Conservation (phyloP, 2,888 invertebrate genomes). For the Brachyptera risi region DNA sequence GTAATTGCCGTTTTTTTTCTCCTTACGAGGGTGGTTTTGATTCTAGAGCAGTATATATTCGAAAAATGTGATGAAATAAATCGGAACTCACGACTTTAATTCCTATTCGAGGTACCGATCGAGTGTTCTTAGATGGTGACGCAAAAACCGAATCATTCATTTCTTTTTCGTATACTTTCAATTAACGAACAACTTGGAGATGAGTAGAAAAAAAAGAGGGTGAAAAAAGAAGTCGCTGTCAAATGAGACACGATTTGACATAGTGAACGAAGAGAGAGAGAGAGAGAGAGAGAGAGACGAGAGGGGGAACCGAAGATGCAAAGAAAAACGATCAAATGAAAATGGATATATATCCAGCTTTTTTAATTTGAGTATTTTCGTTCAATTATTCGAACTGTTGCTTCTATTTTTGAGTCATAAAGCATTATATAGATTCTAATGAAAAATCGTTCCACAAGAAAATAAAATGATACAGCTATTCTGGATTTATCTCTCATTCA, state of each 20-base stretch:
- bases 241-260: slow-evolving; percentile 25
- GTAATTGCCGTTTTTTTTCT: slow-evolving; percentile 2
- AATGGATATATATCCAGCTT: not conserved
- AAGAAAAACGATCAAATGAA: not conserved
- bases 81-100: too few relatives aligned
- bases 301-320: not conserved
- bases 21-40: too few relatives aligned
- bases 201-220: slow-evolving; percentile 2
- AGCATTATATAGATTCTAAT: too few relatives aligned
- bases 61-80: too few relatives aligned
- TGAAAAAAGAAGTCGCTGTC: slow-evolving; percentile 20
- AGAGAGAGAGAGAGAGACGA: slow-evolving; percentile 5
- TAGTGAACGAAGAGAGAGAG: not conserved
- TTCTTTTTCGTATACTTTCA: not conserved
- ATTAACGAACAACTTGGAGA: slow-evolving; percentile 1
- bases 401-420: not conserved
- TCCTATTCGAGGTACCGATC: too few relatives aligned
- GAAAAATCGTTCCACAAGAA: too few relatives aligned
- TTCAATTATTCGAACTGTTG: slow-evolving; percentile 27
- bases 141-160: too few relatives aligned
- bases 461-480: too few relatives aligned
- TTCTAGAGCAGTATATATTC: too few relatives aligned
- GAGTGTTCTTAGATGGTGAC: too few relatives aligned
- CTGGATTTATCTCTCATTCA: too few relatives aligned
- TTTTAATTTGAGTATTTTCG: slow-evolving; percentile 6